Conservation (phyloP, 2,888 invertebrate genomes). For the Nephrotoma flavescens region DNA sequence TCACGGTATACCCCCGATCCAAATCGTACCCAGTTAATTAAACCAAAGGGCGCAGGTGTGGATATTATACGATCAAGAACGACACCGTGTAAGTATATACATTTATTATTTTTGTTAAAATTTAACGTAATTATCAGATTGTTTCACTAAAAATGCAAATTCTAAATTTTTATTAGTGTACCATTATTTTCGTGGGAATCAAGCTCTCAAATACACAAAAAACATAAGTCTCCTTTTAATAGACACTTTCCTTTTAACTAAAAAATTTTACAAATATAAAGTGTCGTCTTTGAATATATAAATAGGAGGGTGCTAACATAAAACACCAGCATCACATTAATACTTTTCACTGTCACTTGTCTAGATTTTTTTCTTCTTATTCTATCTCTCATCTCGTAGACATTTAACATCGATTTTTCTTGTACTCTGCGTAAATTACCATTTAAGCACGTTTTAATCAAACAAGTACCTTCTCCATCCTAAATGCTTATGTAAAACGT, state of each 20-base stretch:
- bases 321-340: not conserved
- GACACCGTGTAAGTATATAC: conserved; percentile 41
- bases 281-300: not conserved
- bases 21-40: conserved; percentile 44
- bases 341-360: not conserved
- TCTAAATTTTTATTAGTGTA: not conserved
- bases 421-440: not conserved
- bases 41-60: conserved; percentile 45
- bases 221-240: not conserved
- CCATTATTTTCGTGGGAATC: not conserved
- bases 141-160: not conserved
- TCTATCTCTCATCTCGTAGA: not conserved
- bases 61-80: conserved; percentile 63
- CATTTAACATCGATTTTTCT: not conserved
- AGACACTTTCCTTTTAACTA: not conserved
- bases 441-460: not conserved
- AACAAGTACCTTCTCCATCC: not conserved
- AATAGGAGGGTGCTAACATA: not conserved
- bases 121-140: conserved; percentile 10
- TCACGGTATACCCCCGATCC: conserved; percentile 69
- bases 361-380: not conserved
- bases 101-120: conserved; percentile 11
- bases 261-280: not conserved
- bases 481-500: not conserved
- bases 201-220: not conserved